Conservation (phyloP, 53 echinoderm and acorn worm species). For the Antedon mediterranea region DNA sequence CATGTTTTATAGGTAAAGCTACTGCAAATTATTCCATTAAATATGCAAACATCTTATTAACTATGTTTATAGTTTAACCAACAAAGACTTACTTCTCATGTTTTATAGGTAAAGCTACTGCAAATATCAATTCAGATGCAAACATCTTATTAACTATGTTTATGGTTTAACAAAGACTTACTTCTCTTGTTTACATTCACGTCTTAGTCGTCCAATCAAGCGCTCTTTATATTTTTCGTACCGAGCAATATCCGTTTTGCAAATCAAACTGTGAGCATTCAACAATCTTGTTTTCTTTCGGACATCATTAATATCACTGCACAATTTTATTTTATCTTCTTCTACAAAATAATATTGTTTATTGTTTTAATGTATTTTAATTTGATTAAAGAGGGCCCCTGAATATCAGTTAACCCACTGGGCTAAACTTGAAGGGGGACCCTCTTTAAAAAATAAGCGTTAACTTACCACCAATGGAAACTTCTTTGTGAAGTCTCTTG, state of each 20-base stretch:
- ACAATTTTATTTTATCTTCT: conserved; percentile 36
- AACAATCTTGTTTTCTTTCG: conserved; percentile 51
- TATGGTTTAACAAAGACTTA: conserved; percentile 7
- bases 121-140: too few relatives aligned
- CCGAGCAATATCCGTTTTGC: conserved; percentile 48
- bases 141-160: too few relatives aligned
- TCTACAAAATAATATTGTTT: conserved; percentile 14
- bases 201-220: conserved; percentile 24
- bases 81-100: conserved; percentile 37
- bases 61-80: neutral
- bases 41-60: too few relatives aligned
- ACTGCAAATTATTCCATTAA: too few relatives aligned
- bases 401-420: too few relatives aligned
- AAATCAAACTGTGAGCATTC: conserved; percentile 36
- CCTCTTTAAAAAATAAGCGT: too few relatives aligned
- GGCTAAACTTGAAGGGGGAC: too few relatives aligned
- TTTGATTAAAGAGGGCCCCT: too few relatives aligned
- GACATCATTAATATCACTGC: conserved; percentile 27
- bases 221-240: conserved; percentile 57
- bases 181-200: conserved; percentile 28
- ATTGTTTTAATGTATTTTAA: too few relatives aligned
- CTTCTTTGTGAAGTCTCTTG: conserved; percentile 41
- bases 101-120: too few relatives aligned
- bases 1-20: too few relatives aligned
- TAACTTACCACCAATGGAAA: conserved; percentile 36